Base-by-base conservation (phyloP, 2,113 vertebrate species). In the Callionymus lyra region DNA sequence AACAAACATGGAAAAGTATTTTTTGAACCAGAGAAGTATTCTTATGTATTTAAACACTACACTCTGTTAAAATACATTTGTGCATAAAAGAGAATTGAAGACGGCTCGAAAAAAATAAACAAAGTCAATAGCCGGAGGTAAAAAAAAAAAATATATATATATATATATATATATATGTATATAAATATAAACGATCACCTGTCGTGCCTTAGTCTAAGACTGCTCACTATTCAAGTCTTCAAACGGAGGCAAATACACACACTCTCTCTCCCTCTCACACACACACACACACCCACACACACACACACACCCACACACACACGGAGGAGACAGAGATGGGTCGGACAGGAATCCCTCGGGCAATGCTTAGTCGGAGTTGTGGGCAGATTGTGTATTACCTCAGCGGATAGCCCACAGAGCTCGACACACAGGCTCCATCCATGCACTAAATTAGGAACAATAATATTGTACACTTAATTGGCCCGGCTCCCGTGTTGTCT, bases 371-470 rank as follows among this genome's bases (percentile, higher is more conserved):
- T 89, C 74, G 84, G 90, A 89, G 88, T 87, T 88, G 83, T 85
- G 86, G 88, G 89, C 93, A 97, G 92, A 94, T 93, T 97, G 91
- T 81, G 85, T 84, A 90, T 91, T 87, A 90, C 88, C 86, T 91
- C 84, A 92, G 88, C 86, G 88, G 69, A 89, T 87, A 89, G 87
- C 91, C 90, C 89, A 93, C 91, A 87, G 92, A 88, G 93, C 86
- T 88, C 85, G 81, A 88, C 92, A 91, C 87, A 85, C 85, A 88
- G 86, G 87, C 86, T 86, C 93, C 91, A 94, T 88, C 90, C 90
- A 96, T 91, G 92, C 92, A 94, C 89, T 92, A 94, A 97, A 98
- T 98, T 97, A 93, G 89, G 87, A 91, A 94, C 89, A 88, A 91
- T 91, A 91, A 84, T 87, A 89, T 90, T 88, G 88, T 80, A 80